A percentile compares a stretch with the other conserved stretches of the same genome.
These are phyloP conservation scores for Gobiocypris rarus DNA, from an alignment of 2,113 vertebrate species.

Conservation along the genomic window DNA sequence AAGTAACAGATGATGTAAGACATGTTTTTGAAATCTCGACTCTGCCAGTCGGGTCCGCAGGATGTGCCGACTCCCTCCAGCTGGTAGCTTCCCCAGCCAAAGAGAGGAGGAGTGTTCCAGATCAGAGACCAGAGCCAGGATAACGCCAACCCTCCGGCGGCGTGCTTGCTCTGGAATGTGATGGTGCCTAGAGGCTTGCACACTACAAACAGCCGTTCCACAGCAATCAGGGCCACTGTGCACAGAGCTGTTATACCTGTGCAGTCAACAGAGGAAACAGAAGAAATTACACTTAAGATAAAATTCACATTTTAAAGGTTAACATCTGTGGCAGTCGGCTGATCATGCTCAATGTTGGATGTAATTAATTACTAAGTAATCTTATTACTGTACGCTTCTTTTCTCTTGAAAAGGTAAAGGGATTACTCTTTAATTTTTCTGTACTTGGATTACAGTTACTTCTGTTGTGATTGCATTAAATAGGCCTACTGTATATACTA, in stretches of 20 bases:
- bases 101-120: slow-evolving; percentile 77
- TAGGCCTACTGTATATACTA: no score
- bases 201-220: slow-evolving; percentile 77
- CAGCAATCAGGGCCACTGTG: slow-evolving; percentile 76
- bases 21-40: slow-evolving; percentile 68
- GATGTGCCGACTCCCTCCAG: slow-evolving; percentile 76
- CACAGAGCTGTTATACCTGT: slow-evolving; percentile 77
- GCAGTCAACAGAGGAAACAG: slow-evolving; percentile 15
- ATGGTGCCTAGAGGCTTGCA: slow-evolving; percentile 73
- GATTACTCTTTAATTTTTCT: no score
- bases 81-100: slow-evolving; percentile 79
- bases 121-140: slow-evolving; percentile 77
- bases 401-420: no score
- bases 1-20: slow-evolving; percentile 78
- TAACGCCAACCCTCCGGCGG: slow-evolving; percentile 63
- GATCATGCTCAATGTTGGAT: no score
- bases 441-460: no score
- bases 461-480: no score
- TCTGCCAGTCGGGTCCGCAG: slow-evolving; percentile 79
- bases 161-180: slow-evolving; percentile 69
- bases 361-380: no score
- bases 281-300: background rate
- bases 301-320: background rate
- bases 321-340: no score
- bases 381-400: no score